phyloP scores from a whole-genome alignment of 2,888 invertebrate genomes.

The Acanthosepion esculentum region DNA sequence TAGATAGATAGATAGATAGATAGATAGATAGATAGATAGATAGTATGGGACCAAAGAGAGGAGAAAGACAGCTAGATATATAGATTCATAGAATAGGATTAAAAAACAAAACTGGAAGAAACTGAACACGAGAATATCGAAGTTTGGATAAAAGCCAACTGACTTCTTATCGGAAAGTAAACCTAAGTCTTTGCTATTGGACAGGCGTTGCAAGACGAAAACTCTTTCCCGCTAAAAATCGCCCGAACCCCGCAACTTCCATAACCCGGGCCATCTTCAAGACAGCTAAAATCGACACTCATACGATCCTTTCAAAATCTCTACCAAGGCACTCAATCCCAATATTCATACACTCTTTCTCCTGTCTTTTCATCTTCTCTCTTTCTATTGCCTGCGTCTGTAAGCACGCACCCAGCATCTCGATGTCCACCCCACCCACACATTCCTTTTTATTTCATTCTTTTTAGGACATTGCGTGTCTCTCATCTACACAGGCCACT shows the following conservation, averaged over 20 bases:
- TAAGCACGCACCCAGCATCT: not conserved
- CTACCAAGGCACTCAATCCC: no score
- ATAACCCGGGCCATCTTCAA: not conserved
- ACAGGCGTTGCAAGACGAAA: not conserved
- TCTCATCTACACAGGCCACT: not conserved
- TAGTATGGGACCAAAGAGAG: no score
- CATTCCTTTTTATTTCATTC: not conserved
- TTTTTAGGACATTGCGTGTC: not conserved
- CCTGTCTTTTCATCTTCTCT: no score
- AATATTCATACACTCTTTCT: no score
- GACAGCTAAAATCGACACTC: conserved; percentile 7
- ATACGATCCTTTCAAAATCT: not conserved
- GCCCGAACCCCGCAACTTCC: not conserved
- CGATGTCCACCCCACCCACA: not conserved
- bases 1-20: no score
- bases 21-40: no score
- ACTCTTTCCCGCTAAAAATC: not conserved
- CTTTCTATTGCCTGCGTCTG: no score
- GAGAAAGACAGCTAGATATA: no score
- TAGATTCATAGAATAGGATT: not conserved
- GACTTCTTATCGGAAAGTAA: not conserved
- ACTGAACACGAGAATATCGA: not conserved
- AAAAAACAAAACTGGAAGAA: not conserved
- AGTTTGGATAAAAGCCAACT: not conserved
- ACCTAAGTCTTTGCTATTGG: not conserved